Percentiles rank a stretch among this genome's conserved stretches.
These are phyloP conservation scores for Aegithalos caudatus DNA, from an alignment of 2,113 vertebrate species.

Conservation along the genomic window DNA sequence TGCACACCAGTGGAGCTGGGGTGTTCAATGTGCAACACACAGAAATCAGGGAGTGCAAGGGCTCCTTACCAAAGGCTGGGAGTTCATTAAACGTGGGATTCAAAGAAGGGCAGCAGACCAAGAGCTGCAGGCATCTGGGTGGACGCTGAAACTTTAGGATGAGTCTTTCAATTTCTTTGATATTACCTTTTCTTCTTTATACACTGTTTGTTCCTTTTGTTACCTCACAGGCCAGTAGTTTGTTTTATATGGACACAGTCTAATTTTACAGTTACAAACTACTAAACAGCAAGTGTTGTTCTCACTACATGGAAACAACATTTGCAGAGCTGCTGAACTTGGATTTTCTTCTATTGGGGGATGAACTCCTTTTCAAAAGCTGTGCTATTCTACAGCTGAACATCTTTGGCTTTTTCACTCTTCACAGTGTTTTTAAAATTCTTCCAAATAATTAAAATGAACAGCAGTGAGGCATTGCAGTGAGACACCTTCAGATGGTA, in stretches of 20 bases:
- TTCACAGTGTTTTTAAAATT: neutral
- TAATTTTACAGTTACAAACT: too few species aligned
- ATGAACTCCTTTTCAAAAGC: neutral
- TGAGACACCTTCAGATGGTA: neutral
- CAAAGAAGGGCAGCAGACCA: neutral
- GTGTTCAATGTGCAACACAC: rapidly evolving
- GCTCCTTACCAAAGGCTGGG: neutral
- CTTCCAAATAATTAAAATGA: conserved; percentile 11
- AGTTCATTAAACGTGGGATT: neutral
- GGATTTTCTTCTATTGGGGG: neutral
- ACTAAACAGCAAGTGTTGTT: too few species aligned
- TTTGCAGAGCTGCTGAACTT: neutral
- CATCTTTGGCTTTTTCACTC: neutral
- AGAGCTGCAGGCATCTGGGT: neutral
- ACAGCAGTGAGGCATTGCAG: neutral
- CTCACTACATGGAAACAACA: neutral
- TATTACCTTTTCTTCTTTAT: neutral
- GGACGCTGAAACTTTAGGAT: neutral
- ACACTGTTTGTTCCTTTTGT: neutral
- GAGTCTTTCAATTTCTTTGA: neutral
- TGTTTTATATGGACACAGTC: neutral
- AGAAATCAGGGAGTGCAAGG: neutral
- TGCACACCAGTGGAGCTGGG: neutral
- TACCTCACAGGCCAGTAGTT: neutral
- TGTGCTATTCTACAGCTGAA: neutral